Evolutionary conservation across 2,888 invertebrate species (phyloP).

Genomic region (Tipula helvola): DNA sequence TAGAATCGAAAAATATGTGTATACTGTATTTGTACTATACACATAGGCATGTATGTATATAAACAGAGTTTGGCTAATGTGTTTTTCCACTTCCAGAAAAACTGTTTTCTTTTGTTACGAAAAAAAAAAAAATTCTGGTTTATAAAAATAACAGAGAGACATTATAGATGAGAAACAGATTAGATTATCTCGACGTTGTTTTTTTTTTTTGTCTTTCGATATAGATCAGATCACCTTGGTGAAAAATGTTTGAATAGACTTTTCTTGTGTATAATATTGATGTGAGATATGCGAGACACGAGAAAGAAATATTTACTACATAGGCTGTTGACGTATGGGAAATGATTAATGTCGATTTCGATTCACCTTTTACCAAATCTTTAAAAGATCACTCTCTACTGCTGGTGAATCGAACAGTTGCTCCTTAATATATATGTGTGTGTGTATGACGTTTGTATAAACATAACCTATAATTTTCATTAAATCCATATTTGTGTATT

Average conservation of each 20-base stretch:
- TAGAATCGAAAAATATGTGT: neutral
- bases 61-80: neutral
- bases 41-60: neutral
- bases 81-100: neutral
- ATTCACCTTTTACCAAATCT: too few relatives aligned
- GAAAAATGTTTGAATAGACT: neutral
- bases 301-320: neutral
- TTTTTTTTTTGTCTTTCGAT: neutral
- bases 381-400: too few relatives aligned
- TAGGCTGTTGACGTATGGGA: neutral
- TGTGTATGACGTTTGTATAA: too few relatives aligned
- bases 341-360: too few relatives aligned
- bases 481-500: too few relatives aligned
- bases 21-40: neutral
- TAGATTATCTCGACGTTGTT: neutral
- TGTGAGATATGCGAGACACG: neutral
- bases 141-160: neutral
- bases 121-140: neutral
- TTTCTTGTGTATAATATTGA: neutral
- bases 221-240: constrained; percentile 4
- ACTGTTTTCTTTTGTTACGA: neutral
- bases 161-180: neutral
- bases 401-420: too few relatives aligned
- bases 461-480: too few relatives aligned
- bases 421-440: too few relatives aligned